Evolutionary conservation across 2,888 invertebrate genomes (phyloP), one percentile per base, ranked within the genome.

Genomic region (Stenodema calcarata): DNA sequence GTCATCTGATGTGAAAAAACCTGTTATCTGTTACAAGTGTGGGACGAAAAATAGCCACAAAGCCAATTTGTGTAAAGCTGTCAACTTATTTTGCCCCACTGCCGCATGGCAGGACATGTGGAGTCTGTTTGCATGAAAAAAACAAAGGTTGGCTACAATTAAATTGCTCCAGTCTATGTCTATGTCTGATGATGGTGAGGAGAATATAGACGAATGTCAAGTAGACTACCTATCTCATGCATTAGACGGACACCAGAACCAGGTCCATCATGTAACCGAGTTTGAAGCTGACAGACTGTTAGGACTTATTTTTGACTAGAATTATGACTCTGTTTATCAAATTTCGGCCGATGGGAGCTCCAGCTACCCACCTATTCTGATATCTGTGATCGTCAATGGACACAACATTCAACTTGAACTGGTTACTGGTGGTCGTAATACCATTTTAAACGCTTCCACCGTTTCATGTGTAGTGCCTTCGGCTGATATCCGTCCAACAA

Each of bases 341-440:
- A 12, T 75, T 14, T 27, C 75, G 16, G 18, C 30, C 23, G 75
- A 35, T 35, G 30, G 18, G 30, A 16, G 75, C 18, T n/a, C 28
- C 75, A 75, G 75, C 75, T 81, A 28, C 80, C 80, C 80, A 7
- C 80, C 80, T 14, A 23, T 81, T 50, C 14, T 50, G 50, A 23
- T 81, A 27, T 28, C 47, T 14, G n/a, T 50, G 11, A 16, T 35
- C 27, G 14, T 81, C 50, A 81, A 81, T 54, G 80, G 80, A 16
- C 50, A 54, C 35, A 9, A 81, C 14, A 1, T 81, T 11, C 80
- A 50, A 16, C 35, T 81, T 16, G 80, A 81, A 54, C 80, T 54
- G 4, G 79, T 44, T 28, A 42, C 42, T 27, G 79, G 79, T 42
- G 44, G 42, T 18, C 41, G 44, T 18, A 42, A 44, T 18, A 79